These are phyloP conservation scores for Uloborus plumipes DNA, from an alignment of 2,888 invertebrate species.

Conservation along the genomic window DNA sequence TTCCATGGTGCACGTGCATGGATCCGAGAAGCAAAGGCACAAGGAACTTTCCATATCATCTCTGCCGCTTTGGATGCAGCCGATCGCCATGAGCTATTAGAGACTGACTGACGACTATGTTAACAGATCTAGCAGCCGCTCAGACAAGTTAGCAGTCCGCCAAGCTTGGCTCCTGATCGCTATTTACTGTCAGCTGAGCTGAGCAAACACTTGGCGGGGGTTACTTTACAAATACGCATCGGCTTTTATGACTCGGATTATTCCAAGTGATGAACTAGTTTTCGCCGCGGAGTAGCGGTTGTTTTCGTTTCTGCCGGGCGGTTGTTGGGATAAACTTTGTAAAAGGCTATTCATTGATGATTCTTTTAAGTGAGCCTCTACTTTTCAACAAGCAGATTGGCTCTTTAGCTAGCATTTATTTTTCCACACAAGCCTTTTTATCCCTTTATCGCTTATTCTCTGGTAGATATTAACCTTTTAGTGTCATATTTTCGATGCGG, in stretches of 20 bases:
- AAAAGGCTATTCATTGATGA: conserved; percentile 42
- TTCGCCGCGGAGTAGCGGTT: conserved; percentile 30
- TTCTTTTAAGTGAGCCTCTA: conserved; percentile 23
- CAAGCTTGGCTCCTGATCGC: conserved; percentile 61
- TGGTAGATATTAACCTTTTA: too few relatives aligned
- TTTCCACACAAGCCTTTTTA: too few relatives aligned
- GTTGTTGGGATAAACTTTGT: conserved; percentile 12
- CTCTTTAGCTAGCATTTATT: neutral
- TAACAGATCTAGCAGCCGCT: conserved; percentile 59
- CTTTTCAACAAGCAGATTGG: neutral
- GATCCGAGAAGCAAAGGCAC: conserved; percentile 55
- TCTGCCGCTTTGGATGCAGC: conserved; percentile 40
- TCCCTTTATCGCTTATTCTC: too few relatives aligned
- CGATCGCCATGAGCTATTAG: conserved; percentile 64
- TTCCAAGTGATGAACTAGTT: conserved; percentile 43
- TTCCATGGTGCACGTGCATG: conserved; percentile 46
- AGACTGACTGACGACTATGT: conserved; percentile 62
- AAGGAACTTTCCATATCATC: conserved; percentile 61
- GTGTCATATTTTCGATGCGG: too few relatives aligned
- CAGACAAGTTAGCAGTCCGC: conserved; percentile 61
- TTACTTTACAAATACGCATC: conserved; percentile 50
- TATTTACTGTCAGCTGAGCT: conserved; percentile 59
- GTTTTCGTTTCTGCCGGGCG: conserved; percentile 28
- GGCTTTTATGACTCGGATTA: conserved; percentile 51
- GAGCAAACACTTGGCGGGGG: conserved; percentile 60